A percentile compares a stretch with the other conserved stretches of the same genome.
Conservation (phyloP, 1,140 invertebrate species). For the Hyphantria cunea region DNA sequence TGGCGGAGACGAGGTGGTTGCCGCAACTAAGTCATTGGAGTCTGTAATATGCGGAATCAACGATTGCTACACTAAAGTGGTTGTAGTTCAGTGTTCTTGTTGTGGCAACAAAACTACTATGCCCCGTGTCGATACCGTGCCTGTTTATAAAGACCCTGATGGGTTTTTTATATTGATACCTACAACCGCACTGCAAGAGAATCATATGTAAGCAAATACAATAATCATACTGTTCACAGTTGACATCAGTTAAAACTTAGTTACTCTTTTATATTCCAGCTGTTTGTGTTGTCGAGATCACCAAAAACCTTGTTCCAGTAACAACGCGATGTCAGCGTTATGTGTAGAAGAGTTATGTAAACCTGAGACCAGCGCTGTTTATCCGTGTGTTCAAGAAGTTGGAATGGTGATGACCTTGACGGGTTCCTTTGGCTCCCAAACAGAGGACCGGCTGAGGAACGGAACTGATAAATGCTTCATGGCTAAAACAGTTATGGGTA, state of each 20-base stretch:
- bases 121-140: neutral
- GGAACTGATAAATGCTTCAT: neutral
- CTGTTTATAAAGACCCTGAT: neutral
- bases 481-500: neutral
- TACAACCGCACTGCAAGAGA: neutral
- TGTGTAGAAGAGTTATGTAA: neutral
- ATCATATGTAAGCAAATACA: neutral
- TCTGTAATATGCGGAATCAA: constrained; percentile 17
- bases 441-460: neutral
- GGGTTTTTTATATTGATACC: constrained; percentile 21
- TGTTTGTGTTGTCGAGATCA: neutral
- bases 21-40: constrained; percentile 34
- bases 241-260: neutral
- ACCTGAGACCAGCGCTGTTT: neutral
- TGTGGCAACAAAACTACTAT: constrained; percentile 9
- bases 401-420: neutral
- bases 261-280: neutral
- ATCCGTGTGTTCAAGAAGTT: neutral
- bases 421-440: neutral
- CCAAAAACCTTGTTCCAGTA: neutral
- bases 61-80: constrained; percentile 11
- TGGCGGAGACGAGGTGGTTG: constrained; percentile 31
- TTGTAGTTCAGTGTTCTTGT: constrained; percentile 31
- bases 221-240: neutral
- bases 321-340: neutral